Base-by-base conservation (phyloP, 2,797 vertebrate genomes). In the Leptodactylus fallax region DNA sequence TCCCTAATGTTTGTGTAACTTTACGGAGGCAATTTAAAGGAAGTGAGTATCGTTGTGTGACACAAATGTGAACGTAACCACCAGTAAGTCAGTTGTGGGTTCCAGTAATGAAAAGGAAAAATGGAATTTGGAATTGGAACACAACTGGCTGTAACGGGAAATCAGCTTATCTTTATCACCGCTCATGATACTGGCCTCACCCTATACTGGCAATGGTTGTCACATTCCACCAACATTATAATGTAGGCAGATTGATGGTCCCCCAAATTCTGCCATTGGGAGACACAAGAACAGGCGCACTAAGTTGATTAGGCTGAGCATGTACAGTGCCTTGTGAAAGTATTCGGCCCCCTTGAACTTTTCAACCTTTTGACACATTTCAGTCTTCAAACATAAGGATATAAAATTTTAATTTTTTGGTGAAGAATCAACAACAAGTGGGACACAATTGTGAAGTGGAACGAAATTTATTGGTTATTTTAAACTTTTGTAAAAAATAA, bases 1-100 rank as follows among this genome's bases (percentile, higher is more conserved):
- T 85, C 83, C n/a, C 16, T 71, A 12, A 27, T n/a, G 36, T 74
- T n/a, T 76, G 55, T 61, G 69, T 61, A 72, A 85, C 71, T 76
- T 85, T 19, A 60, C 27, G 12, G 21, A 60, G 27, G n/a, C 82
- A 60, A 19, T 17, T 61, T 72, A 56, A 58, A 56, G 69, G 83
- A 85, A 85, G 55, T 76, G 9, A 16, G 23, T 27, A 8, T 5
- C 0, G 21, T 45, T 47, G 17, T 23, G 69, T 76, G 71, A 85
- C 71, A 82, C 21, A 27, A 61, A 76, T 60, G 7, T 23, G 13
- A 47, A 76, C 21, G 55, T 11, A 4, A 60, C 7, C 1, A 14
- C 80, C 45, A 72, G 36, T 53, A 83, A 72, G 53, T 56, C 23
- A 49, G 55, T 77, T 36, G 14, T 47, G n/a, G 55, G 27, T 58